Evolutionary conservation across 2,113 vertebrate species (phyloP), one percentile per base, ranked within the genome.

Genomic region (Callipepla californica): DNA sequence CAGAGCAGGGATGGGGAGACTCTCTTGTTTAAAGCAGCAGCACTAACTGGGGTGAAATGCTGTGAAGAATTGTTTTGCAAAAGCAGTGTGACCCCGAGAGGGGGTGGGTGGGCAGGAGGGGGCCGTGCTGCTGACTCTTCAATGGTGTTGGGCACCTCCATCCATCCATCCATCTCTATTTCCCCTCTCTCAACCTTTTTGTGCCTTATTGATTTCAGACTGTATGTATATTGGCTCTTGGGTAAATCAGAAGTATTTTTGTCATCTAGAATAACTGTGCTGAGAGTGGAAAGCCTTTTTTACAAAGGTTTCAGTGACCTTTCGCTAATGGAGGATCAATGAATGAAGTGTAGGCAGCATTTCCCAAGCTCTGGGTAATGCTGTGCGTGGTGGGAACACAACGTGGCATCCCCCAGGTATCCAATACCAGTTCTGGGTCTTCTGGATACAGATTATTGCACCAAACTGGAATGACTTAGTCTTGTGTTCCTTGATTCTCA

Each of bases 271-370:
- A 89, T 77, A 74, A 40, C 89, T 82, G 62, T 50, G 90, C 82
- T 94, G 94, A 80, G 91, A 92, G 80, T 22, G 61, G 65, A 91
- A 85, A 92, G 87, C 81, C 74, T 91, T 53, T 47, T 94, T 68
- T 81, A 86, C 82, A 88, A 88, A 93, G 93, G 66, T 69, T 84
- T 72, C 48, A 28, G 73, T 94, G 87, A 91, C 95, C 91, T 96
- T 94, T 92, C 94, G 87, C 90, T 96, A 90, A 88, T 73, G 77
- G 65, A 57, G 83, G 93, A 90, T 94, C 87, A 72, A 88, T 96
- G 68, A 91, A 23, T 47, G 26, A 66, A 76, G 87, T 75, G 48
- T 61, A 11, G 68, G 11, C 28, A 85, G 44, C 82, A 28, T 80
- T 80, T 86, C 65, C 65, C 53, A 36, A 88, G 79, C 26, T 53